These are phyloP conservation scores for Onthophagus sagittarius DNA, from an alignment of 2,888 invertebrate genomes.

Conservation along the genomic window DNA sequence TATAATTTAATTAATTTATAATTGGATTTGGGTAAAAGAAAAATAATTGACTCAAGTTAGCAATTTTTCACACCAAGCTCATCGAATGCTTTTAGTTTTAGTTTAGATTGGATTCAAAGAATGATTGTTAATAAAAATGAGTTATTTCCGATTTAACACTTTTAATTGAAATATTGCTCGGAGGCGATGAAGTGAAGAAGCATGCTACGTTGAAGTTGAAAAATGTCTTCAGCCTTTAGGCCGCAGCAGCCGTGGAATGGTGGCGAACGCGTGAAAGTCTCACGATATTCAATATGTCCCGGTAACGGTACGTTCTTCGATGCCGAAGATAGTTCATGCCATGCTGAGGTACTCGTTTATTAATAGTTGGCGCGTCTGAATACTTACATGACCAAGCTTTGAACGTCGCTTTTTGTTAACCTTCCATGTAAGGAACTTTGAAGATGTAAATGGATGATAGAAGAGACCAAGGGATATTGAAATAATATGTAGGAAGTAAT, in stretches of 20 bases:
- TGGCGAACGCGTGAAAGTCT: neutral
- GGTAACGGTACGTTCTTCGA: neutral
- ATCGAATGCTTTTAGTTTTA: no score
- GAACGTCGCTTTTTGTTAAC: neutral
- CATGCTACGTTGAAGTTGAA: neutral
- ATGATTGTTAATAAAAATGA: no score
- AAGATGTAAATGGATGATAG: neutral
- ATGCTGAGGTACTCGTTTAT: neutral
- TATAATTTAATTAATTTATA: neutral
- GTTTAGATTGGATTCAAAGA: no score
- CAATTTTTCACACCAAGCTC: no score
- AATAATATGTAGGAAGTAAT: neutral
- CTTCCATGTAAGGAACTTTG: neutral
- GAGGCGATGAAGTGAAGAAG: no score
- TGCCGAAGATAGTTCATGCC: neutral
- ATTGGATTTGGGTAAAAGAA: neutral
- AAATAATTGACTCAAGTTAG: neutral
- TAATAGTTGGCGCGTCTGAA: neutral
- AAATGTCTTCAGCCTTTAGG: neutral
- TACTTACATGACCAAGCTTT: neutral
- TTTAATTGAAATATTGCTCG: no score
- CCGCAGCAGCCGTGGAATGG: neutral
- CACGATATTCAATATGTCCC: neutral
- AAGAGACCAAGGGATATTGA: neutral
- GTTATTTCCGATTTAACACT: no score